Conservation (phyloP, 2,888 invertebrate species). For the Geotrupes spiniger region DNA sequence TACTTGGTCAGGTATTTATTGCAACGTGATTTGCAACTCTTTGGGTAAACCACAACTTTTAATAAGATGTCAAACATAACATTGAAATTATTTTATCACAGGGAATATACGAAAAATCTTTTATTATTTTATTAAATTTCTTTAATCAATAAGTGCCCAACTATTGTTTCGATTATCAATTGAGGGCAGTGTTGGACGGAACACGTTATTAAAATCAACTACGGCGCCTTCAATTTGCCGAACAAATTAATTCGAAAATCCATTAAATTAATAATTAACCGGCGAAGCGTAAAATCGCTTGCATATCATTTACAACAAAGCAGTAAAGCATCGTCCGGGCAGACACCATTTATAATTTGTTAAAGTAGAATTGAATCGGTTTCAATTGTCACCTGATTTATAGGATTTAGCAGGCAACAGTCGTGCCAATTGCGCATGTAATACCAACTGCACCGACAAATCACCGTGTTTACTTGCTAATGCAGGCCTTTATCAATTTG, state of each 20-base stretch:
- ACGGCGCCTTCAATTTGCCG: not conserved
- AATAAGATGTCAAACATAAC: too few relatives aligned
- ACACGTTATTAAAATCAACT: not conserved
- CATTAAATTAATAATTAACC: conserved; percentile 7
- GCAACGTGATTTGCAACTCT: too few relatives aligned
- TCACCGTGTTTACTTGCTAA: conserved; percentile 5
- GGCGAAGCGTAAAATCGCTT: conserved; percentile 1
- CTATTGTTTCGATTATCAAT: too few relatives aligned
- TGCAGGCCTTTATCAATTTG: conserved; percentile 44
- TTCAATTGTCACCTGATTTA: conserved; percentile 28
- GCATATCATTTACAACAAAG: not conserved
- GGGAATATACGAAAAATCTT: too few relatives aligned
- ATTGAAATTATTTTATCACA: too few relatives aligned
- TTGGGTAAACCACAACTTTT: too few relatives aligned
- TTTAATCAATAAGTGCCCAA: too few relatives aligned
- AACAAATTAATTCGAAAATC: conserved; percentile 3
- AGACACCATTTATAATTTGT: conserved; percentile 7
- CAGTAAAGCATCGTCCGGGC: conserved; percentile 3
- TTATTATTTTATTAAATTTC: too few relatives aligned
- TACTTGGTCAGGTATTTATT: too few relatives aligned
- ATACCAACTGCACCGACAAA: conserved; percentile 5
- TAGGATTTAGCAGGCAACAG: conserved; percentile 5
- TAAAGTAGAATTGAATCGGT: conserved; percentile 22
- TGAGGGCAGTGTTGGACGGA: too few relatives aligned
- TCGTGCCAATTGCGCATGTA: not conserved